These are phyloP conservation scores for Drosophila prostipennis DNA, from an alignment of 2,888 invertebrate genomes.

Conservation along the genomic window DNA sequence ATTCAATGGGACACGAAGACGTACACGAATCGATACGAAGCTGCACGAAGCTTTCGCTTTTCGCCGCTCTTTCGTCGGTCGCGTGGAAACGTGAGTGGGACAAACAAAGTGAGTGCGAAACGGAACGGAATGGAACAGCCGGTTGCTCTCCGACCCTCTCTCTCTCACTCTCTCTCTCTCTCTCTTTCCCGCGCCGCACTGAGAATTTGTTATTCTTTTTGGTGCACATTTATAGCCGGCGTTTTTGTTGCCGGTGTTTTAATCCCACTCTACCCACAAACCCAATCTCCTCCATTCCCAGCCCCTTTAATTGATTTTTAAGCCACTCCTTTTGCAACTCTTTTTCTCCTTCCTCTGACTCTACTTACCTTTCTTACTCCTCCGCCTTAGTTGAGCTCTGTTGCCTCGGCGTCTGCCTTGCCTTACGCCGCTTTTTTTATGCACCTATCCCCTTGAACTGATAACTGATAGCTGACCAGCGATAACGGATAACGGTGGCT, in stretches of 20 bases:
- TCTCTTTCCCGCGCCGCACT: conserved; percentile 1
- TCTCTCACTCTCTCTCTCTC: neutral
- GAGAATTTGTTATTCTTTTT: conserved; percentile 52
- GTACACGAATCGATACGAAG: conserved; percentile 6
- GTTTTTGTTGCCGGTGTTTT: conserved; percentile 46
- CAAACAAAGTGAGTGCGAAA: conserved; percentile 51
- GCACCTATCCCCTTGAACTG: conserved; percentile 28
- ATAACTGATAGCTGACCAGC: conserved; percentile 39
- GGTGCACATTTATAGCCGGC: conserved; percentile 58
- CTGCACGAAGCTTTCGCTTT: conserved; percentile 48
- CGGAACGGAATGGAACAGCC: conserved; percentile 44
- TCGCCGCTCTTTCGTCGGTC: conserved; percentile 28
- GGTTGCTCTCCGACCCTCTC: conserved; percentile 33
- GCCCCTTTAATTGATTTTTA: neutral
- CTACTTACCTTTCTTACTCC: neutral
- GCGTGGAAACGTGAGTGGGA: conserved; percentile 67
- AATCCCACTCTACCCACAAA: neutral
- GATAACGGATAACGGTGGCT: conserved; percentile 25
- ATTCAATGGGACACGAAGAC: conserved; percentile 62
- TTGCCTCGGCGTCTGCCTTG: conserved; percentile 50
- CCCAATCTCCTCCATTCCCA: no score
- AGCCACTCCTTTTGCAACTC: neutral
- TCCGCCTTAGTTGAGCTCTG: conserved; percentile 24
- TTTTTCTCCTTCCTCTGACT: neutral
- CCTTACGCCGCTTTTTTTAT: conserved; percentile 14